Evolutionary conservation across 2,888 invertebrate genomes (phyloP).

Genomic region (Drosophila mulleri): DNA sequence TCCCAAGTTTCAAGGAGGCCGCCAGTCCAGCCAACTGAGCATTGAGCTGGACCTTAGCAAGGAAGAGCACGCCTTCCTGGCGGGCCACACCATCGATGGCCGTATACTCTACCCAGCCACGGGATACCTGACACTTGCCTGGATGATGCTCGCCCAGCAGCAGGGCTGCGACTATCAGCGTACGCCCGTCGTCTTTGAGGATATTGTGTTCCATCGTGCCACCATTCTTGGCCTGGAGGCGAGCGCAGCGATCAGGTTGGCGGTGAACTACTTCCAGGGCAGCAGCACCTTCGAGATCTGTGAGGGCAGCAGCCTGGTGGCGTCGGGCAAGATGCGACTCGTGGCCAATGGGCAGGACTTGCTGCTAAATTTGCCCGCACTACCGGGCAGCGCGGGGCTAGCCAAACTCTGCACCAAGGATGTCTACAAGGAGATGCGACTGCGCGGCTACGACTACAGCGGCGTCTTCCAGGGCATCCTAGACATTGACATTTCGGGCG

Average conservation of each 20-base stretch:
- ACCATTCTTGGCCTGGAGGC: slow-evolving; percentile 96
- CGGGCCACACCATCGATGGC: slow-evolving; percentile 97
- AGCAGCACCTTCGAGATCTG: slow-evolving; percentile 94
- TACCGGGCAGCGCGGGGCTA: slow-evolving; percentile 84
- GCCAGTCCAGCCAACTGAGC: slow-evolving; percentile 90
- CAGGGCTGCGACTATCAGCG: slow-evolving; percentile 90
- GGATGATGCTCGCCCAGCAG: slow-evolving; percentile 94
- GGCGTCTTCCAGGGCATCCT: slow-evolving; percentile 93
- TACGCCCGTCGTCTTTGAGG: slow-evolving; percentile 93
- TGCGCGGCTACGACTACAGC: slow-evolving; percentile 94
- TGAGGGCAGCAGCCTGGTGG: slow-evolving; percentile 93
- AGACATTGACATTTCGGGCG: slow-evolving; percentile 89
- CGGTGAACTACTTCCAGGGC: slow-evolving; percentile 93
- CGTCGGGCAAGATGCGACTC: slow-evolving; percentile 90
- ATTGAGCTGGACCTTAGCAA: slow-evolving; percentile 91
- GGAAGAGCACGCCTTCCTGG: slow-evolving; percentile 90
- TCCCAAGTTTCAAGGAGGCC: slow-evolving; percentile 89
- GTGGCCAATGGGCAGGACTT: slow-evolving; percentile 88
- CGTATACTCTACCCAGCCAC: slow-evolving; percentile 97
- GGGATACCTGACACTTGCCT: slow-evolving; percentile 94
- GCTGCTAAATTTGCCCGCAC: slow-evolving; percentile 86
- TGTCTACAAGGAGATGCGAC: slow-evolving; percentile 93
- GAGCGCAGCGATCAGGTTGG: slow-evolving; percentile 91
- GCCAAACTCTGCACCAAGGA: slow-evolving; percentile 88
- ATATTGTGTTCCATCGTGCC: slow-evolving; percentile 96